These are phyloP conservation scores for Neomorphus geoffroyi DNA, from an alignment of 2,797 vertebrate species.

Conservation along the genomic window DNA sequence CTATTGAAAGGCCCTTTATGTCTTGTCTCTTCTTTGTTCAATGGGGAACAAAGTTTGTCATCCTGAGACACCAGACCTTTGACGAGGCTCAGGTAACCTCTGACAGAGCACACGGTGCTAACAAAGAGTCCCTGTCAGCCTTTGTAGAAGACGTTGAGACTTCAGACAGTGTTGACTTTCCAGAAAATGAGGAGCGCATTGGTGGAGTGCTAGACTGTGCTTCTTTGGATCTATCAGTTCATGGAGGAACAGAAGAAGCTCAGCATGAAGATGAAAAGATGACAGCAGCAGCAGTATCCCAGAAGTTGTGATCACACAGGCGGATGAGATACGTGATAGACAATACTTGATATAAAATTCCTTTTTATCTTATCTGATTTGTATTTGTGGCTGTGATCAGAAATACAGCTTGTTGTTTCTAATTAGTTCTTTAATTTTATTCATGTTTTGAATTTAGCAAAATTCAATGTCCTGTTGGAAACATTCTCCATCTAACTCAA, in stretches of 20 bases:
- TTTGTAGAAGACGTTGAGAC: constrained; percentile 21
- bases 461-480: constrained; percentile 28
- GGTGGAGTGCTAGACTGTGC: constrained; percentile 71
- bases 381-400: constrained; percentile 82
- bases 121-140: constrained; percentile 12
- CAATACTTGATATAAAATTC: constrained; percentile 85
- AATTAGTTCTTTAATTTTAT: constrained; percentile 72
- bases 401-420: constrained; percentile 69
- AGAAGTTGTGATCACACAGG: constrained; percentile 80
- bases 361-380: constrained; percentile 84
- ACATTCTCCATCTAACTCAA: neutral
- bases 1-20: constrained; percentile 17
- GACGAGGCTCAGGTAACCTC: constrained; percentile 21
- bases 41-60: constrained; percentile 43
- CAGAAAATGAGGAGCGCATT: constrained; percentile 10
- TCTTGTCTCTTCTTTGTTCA: constrained; percentile 35
- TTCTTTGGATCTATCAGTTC: constrained; percentile 62
- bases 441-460: constrained; percentile 41
- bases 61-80: constrained; percentile 9
- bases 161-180: neutral
- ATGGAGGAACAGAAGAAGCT: neutral
- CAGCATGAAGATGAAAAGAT: constrained; percentile 72
- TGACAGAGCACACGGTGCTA: neutral
- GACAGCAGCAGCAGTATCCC: constrained; percentile 55
- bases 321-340: constrained; percentile 84